These are phyloP conservation scores for Erannis defoliaria DNA, from an alignment of 2,888 invertebrate genomes.

Conservation along the genomic window DNA sequence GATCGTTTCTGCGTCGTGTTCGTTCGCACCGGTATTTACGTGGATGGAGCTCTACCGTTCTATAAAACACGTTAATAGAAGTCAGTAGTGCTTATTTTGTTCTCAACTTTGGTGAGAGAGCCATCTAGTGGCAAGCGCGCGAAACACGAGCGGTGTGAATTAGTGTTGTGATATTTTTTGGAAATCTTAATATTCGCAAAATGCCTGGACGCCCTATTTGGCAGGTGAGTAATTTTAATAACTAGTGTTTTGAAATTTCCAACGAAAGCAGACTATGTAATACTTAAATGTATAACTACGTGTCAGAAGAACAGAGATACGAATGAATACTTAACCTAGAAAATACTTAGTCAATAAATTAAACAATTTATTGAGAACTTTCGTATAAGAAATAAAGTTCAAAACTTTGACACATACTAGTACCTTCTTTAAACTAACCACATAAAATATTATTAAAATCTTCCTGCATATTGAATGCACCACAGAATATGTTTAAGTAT, in stretches of 20 bases:
- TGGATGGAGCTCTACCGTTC: conserved; percentile 70
- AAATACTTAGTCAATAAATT: no score
- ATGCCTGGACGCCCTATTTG: conserved; percentile 93
- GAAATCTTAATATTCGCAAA: conserved; percentile 63
- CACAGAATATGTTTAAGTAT: no score
- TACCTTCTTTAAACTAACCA: no score
- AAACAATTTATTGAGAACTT: no score
- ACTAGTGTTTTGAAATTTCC: neutral
- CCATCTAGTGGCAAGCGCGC: conserved; percentile 79
- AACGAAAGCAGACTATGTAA: neutral
- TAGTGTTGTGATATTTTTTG: conserved; percentile 65
- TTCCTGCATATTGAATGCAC: no score
- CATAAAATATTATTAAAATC: no score
- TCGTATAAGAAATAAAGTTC: no score
- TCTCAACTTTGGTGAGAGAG: conserved; percentile 82
- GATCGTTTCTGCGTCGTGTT: conserved; percentile 79
- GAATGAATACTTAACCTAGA: neutral
- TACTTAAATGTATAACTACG: neutral
- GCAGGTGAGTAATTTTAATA: conserved; percentile 86
- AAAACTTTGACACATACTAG: no score
- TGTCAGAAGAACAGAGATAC: neutral
- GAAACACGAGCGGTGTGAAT: conserved; percentile 67
- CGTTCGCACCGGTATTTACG: conserved; percentile 78
- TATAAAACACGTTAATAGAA: conserved; percentile 85
- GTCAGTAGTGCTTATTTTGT: conserved; percentile 82